phyloP scores from a whole-genome alignment of 2,888 invertebrate species.

The Mythimna pallens region DNA sequence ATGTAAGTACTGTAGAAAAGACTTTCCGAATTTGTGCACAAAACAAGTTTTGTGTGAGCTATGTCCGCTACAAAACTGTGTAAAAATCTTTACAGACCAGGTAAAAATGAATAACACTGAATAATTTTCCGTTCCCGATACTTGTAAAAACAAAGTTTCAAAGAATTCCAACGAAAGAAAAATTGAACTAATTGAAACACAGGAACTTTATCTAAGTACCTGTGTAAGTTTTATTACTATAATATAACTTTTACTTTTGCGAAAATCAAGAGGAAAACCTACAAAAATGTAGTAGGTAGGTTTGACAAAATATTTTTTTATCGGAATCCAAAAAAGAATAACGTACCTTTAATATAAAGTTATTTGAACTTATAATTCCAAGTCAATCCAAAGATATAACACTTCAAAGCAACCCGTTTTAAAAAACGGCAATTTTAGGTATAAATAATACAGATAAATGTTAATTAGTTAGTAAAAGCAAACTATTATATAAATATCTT shows the following conservation, averaged over 20 bases:
- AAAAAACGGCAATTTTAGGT: too few relatives aligned
- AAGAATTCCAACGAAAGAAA: constrained; percentile 30
- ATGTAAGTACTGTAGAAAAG: not conserved
- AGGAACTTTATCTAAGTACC: constrained; percentile 26
- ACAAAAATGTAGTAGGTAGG: not conserved
- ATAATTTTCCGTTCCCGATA: constrained; percentile 29
- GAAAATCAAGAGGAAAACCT: constrained; percentile 10
- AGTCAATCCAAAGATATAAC: too few relatives aligned
- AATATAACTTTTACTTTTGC: constrained; percentile 16
- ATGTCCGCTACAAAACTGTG: too few relatives aligned
- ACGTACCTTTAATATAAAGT: too few relatives aligned
- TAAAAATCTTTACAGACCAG: not conserved
- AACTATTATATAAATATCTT: too few relatives aligned
- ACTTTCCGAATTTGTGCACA: not conserved
- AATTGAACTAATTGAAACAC: constrained; percentile 42
- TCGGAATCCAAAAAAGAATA: not conserved
- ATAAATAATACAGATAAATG: too few relatives aligned
- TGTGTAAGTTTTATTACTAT: constrained; percentile 23
- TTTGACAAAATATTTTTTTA: not conserved
- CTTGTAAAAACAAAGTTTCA: constrained; percentile 19
- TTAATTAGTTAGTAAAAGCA: too few relatives aligned
- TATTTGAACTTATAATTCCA: too few relatives aligned
- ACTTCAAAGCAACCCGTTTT: too few relatives aligned
- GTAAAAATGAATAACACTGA: constrained; percentile 17
- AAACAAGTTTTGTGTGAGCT: too few relatives aligned